These are phyloP conservation scores for Montipora cactus DNA, from an alignment of 64 coral and sea anemone genomes.

Conservation along the genomic window DNA sequence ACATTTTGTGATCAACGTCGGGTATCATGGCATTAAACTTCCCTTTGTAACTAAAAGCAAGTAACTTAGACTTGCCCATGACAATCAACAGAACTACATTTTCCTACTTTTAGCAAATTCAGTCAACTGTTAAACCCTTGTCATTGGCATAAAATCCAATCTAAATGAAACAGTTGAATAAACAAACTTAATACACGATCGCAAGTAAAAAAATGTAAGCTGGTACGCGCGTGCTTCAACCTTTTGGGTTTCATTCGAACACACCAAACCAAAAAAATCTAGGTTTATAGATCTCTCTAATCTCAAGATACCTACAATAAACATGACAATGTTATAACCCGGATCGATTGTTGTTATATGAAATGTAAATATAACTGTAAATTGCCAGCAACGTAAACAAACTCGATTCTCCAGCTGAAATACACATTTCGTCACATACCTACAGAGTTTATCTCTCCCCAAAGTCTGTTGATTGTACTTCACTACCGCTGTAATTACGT, in stretches of 20 bases:
- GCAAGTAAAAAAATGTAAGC: neutral
- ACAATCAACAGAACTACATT: too few species aligned
- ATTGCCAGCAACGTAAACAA: slow-evolving; percentile 21
- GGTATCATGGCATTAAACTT: too few species aligned
- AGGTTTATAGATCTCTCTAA: neutral
- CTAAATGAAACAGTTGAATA: neutral
- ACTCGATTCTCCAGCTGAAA: neutral
- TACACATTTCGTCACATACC: slow-evolving; percentile 23
- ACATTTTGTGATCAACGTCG: too few species aligned
- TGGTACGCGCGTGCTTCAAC: too few species aligned
- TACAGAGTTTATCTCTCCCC: slow-evolving; percentile 83
- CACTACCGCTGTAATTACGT: slow-evolving; percentile 65
- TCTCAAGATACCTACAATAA: neutral
- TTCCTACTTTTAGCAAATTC: too few species aligned
- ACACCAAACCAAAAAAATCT: neutral
- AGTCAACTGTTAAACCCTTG: too few species aligned
- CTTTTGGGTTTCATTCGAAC: too few species aligned
- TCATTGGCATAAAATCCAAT: neutral
- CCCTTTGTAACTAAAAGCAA: too few species aligned
- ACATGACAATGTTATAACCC: neutral
- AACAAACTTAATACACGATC: neutral
- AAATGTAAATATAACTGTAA: neutral
- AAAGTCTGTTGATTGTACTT: slow-evolving; percentile 83
- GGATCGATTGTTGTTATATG: neutral
- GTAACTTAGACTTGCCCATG: too few species aligned